Percentiles rank a stretch among this genome's conserved stretches.
Evolutionary conservation across 2,888 invertebrate species (phyloP).

Genomic region (Nomada ruficornis): DNA sequence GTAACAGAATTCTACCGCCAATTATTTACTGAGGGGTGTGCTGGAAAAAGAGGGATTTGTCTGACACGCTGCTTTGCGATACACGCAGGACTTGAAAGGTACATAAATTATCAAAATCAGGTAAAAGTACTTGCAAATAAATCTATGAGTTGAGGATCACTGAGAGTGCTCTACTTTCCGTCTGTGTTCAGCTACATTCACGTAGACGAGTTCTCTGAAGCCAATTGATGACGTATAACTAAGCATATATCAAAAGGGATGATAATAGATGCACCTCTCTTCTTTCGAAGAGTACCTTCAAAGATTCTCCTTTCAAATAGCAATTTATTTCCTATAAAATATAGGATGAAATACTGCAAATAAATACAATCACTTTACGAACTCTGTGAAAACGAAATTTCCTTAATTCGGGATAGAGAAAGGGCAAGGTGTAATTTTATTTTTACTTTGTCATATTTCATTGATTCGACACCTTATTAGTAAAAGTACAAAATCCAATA

Average conservation of each 20-base stretch:
- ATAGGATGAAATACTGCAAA: neutral
- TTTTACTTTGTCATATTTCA: too few relatives aligned
- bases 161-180: conserved; percentile 72
- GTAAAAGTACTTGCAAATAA: conserved; percentile 39
- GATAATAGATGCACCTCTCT: conserved; percentile 44
- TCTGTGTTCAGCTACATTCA: conserved; percentile 65
- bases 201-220: conserved; percentile 46
- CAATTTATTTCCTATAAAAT: too few relatives aligned
- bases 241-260: conserved; percentile 49
- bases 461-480: too few relatives aligned
- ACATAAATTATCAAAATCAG: neutral
- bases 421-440: too few relatives aligned
- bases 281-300: conserved; percentile 18
- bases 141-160: conserved; percentile 64
- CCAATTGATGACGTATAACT: conserved; percentile 55
- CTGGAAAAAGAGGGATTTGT: too few relatives aligned
- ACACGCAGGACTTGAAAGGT: neutral
- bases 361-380: too few relatives aligned
- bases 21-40: too few relatives aligned
- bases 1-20: too few relatives aligned
- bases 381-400: too few relatives aligned
- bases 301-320: conserved; percentile 40
- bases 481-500: neutral
- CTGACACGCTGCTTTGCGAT: too few relatives aligned
- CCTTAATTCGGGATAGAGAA: too few relatives aligned